Percentiles rank a stretch among this genome's conserved stretches.
These are phyloP conservation scores for Rugalucina vietnamica DNA, from an alignment of 2,888 invertebrate species.

Conservation along the genomic window DNA sequence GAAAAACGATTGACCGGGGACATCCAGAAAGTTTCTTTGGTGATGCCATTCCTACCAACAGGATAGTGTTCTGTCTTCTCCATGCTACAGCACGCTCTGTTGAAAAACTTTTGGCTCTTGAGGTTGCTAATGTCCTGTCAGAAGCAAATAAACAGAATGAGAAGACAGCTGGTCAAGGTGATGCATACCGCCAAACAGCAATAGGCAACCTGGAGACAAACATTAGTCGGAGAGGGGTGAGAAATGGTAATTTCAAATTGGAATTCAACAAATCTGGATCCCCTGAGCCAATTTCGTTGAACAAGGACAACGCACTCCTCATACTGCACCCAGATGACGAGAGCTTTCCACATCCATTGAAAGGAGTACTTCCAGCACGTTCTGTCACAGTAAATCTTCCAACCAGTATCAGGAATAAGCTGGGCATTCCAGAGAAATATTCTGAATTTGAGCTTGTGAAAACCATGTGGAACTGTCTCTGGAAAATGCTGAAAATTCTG, in stretches of 20 bases:
- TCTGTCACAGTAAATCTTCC: background rate
- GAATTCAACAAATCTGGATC: background rate
- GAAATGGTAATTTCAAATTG: slow-evolving; percentile 1
- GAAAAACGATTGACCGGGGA: background rate
- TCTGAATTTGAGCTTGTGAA: background rate
- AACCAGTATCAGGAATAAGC: background rate
- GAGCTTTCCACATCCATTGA: background rate
- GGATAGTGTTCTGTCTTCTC: background rate
- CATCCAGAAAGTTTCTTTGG: background rate
- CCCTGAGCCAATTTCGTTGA: background rate
- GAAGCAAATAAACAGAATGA: background rate
- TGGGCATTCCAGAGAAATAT: background rate
- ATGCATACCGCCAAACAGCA: background rate
- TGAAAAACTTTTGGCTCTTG: slow-evolving; percentile 1
- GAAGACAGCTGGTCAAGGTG: background rate
- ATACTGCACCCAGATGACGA: background rate
- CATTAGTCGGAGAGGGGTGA: background rate
- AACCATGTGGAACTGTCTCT: background rate
- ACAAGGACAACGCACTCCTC: background rate
- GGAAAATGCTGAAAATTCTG: background rate
- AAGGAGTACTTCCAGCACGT: background rate
- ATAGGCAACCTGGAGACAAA: background rate
- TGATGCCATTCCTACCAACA: background rate
- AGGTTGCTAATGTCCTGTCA: background rate
- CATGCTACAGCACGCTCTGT: background rate